Percentiles rank a stretch among this genome's conserved stretches.
Evolutionary conservation across 2,888 invertebrate genomes (phyloP).

Genomic region (Lepidocyrtinus sp.): DNA sequence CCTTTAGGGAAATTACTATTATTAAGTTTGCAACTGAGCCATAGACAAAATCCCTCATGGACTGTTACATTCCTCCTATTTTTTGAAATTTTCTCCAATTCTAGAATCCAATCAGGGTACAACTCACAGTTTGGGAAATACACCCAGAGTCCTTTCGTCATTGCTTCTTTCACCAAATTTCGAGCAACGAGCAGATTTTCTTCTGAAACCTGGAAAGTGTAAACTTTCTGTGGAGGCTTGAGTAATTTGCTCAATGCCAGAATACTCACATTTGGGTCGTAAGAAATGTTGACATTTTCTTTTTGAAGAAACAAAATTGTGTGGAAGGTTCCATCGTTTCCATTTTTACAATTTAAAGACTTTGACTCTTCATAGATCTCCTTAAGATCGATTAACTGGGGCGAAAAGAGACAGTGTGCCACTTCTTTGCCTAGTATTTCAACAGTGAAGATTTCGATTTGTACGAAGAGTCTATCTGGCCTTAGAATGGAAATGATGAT

Average conservation of each 20-base stretch:
- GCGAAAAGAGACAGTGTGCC: background rate
- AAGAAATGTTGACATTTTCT: too few species aligned
- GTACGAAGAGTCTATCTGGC: constrained; percentile 16
- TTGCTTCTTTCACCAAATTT: constrained; percentile 21
- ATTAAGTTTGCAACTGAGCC: constrained; percentile 2
- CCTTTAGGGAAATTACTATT: constrained; percentile 10
- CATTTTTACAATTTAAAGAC: background rate
- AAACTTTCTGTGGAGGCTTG: constrained; percentile 22
- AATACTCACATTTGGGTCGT: constrained; percentile 17
- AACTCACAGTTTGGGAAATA: constrained; percentile 30
- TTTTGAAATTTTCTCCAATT: constrained; percentile 17
- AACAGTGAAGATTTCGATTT: background rate
- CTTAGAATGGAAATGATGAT: constrained; percentile 16
- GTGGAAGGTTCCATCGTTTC: too few species aligned
- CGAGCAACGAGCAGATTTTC: background rate
- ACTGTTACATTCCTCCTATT: background rate
- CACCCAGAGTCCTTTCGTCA: constrained; percentile 26
- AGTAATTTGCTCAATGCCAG: background rate
- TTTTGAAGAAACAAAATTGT: too few species aligned
- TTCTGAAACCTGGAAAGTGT: background rate
- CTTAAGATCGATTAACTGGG: background rate
- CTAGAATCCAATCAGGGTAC: background rate
- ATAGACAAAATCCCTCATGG: constrained; percentile 20
- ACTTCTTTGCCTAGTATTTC: constrained; percentile 28
- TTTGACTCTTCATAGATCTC: constrained; percentile 5